Evolutionary conservation across 2,113 vertebrate genomes (phyloP).

Genomic region (Pygoscelis antarcticus): DNA sequence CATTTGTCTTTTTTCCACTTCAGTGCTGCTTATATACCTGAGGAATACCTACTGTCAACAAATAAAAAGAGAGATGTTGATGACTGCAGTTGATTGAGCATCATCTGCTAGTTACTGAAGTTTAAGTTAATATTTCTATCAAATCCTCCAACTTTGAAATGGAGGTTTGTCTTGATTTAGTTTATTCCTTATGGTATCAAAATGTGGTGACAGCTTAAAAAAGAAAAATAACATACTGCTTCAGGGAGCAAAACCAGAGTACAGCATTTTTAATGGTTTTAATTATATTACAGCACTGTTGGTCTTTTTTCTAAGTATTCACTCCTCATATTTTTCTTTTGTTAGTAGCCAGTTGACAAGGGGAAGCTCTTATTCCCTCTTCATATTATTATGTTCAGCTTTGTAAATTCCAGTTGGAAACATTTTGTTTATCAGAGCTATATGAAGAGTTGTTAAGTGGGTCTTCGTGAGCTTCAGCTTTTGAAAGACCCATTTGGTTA

Average conservation of each 20-base stretch:
- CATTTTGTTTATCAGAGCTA: constrained; percentile 39
- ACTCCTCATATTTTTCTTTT: constrained; percentile 65
- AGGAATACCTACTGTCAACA: not conserved
- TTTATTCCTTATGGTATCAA: constrained; percentile 63
- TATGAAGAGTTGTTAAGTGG: constrained; percentile 20
- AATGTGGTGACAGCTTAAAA: constrained; percentile 67
- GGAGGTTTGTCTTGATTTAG: constrained; percentile 63
- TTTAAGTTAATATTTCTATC: not conserved
- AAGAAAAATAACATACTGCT: constrained; percentile 60
- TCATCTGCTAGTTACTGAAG: not conserved
- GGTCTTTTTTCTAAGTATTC: constrained; percentile 51
- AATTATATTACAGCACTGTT: constrained; percentile 61
- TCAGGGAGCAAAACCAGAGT: constrained; percentile 66
- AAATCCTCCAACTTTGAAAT: constrained; percentile 1
- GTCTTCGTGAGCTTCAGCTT: not conserved
- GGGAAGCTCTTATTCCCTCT: constrained; percentile 50
- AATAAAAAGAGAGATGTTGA: not conserved
- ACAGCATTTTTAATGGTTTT: constrained; percentile 68
- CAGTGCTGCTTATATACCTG: not conserved
- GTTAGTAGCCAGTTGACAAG: constrained; percentile 62
- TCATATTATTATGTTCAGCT: constrained; percentile 24
- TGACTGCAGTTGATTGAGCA: not conserved
- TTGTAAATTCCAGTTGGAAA: constrained; percentile 48
- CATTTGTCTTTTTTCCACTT: not conserved
- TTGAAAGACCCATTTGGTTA: not conserved